Base-by-base conservation (phyloP, 2,113 vertebrate species). In the Rhabdomys dilectus region DNA sequence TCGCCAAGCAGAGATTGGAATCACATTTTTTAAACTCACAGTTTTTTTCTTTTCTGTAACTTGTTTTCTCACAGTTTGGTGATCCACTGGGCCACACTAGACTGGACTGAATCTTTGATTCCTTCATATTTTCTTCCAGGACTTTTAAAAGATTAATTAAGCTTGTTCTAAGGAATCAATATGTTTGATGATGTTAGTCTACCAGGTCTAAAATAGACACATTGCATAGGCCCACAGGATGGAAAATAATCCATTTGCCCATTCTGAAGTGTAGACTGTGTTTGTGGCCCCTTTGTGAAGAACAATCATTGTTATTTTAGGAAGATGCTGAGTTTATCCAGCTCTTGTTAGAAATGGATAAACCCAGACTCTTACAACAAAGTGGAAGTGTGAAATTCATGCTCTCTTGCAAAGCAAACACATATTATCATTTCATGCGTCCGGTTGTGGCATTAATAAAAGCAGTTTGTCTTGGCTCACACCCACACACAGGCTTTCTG, bases 1-100 rank as follows among this genome's bases (percentile, higher is more conserved):
- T 95, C 1, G 22, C 96, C 97, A 97, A 96, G 88, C 92, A 60
- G 58, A 93, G 88, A 91, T 15, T 66, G 88, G 89, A 97, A 96
- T 89, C 84, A 75, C 84, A 94, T 96, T 97, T 96, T 96, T 94
- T 42, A 24, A 42, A 96, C 96, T 96, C 92, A 75, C 64, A 77
- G 51, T 51, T 95, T 91, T 95, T 96, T 91, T 76, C 90, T 96
- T 97, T 91, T 96, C 96, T 81, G 80, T 88, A 96, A 76, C 84
- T 97, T 88, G 56, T 34, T 95, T 89, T 87, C 64, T 89, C 89
- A 1, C 26, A 89, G 91, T 22, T 26, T 85, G 96, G 91, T 95
- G 90, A 94, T 84, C 70, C 93, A 42, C 81, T 51, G 53, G 78
- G 82, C 21, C 66, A 73, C 4, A 31, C 5, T 78, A 31, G 29